Evolutionary conservation across 2,888 invertebrate species (phyloP).

Genomic region (Atrina japonica): DNA sequence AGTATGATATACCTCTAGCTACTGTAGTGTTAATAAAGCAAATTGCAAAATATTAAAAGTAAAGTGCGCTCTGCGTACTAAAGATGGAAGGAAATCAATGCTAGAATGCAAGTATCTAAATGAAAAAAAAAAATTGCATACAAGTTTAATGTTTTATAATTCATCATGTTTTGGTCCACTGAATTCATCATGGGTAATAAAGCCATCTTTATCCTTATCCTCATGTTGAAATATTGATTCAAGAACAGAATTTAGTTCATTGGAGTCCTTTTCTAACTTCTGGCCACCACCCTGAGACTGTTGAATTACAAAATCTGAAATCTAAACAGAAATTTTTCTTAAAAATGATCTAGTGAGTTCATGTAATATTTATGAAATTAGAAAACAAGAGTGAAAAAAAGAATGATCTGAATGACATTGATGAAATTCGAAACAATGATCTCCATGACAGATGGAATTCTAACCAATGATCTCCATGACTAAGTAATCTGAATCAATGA

Average conservation of each 20-base stretch:
- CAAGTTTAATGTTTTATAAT: slow-evolving; percentile 84
- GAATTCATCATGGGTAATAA: slow-evolving; percentile 97
- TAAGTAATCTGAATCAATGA: too few relatives aligned
- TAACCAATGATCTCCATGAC: too few relatives aligned
- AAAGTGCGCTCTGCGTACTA: too few relatives aligned
- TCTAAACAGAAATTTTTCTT: slow-evolving; percentile 83
- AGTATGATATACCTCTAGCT: too few relatives aligned
- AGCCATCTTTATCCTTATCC: slow-evolving; percentile 97
- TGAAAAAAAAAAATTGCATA: slow-evolving; percentile 7
- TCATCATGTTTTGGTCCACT: slow-evolving; percentile 99
- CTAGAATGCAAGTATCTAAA: neutral
- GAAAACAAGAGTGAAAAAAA: too few relatives aligned
- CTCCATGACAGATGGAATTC: too few relatives aligned
- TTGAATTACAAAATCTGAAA: slow-evolving; percentile 94
- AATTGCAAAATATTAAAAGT: too few relatives aligned
- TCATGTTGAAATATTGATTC: slow-evolving; percentile 99
- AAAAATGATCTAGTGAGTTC: too few relatives aligned
- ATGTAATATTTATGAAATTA: too few relatives aligned
- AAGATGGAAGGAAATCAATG: neutral
- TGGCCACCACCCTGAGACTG: slow-evolving; percentile 91
- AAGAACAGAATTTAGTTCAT: slow-evolving; percentile 94
- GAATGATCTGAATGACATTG: too few relatives aligned
- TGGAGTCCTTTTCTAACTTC: slow-evolving; percentile 87
- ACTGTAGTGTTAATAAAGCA: too few relatives aligned
- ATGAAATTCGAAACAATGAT: too few relatives aligned